phyloP scores from a whole-genome alignment of 2,113 vertebrate genomes.

The Chunga burmeisteri region DNA sequence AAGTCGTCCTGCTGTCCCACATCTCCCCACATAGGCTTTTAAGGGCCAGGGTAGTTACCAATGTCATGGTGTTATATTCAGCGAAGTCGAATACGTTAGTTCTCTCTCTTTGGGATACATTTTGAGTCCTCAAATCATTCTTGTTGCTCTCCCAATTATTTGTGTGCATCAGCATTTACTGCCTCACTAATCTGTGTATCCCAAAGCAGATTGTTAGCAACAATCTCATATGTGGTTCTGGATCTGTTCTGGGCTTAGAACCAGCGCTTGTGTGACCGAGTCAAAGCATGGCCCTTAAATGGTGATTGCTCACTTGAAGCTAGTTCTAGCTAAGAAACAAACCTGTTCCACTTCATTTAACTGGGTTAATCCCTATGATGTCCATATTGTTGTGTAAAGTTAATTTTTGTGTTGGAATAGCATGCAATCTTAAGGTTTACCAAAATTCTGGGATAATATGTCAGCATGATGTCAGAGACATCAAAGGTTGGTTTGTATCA shows the following conservation, averaged over 20 bases:
- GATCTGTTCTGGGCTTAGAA: not conserved
- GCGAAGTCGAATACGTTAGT: not conserved
- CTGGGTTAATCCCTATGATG: not conserved
- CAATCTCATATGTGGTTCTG: not conserved
- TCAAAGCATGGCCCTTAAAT: not conserved
- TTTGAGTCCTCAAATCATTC: not conserved
- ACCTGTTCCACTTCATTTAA: not conserved
- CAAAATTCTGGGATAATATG: not conserved
- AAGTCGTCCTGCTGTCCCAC: not conserved
- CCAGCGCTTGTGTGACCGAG: not conserved
- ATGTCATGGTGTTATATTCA: not conserved
- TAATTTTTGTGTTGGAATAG: not conserved
- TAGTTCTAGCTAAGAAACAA: not conserved
- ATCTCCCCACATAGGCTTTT: not conserved
- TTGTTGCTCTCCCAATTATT: not conserved
- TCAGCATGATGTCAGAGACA: not conserved
- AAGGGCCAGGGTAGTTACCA: not conserved
- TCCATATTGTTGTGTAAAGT: not conserved
- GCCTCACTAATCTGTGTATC: not conserved
- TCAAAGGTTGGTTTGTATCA: not conserved
- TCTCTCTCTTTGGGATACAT: not conserved
- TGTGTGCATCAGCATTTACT: not conserved
- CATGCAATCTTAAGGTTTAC: not conserved
- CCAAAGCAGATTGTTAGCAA: not conserved
- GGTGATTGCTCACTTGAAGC: not conserved